Evolutionary conservation across 2,113 vertebrate genomes (phyloP).

Genomic region (Lamprotornis superbus): DNA sequence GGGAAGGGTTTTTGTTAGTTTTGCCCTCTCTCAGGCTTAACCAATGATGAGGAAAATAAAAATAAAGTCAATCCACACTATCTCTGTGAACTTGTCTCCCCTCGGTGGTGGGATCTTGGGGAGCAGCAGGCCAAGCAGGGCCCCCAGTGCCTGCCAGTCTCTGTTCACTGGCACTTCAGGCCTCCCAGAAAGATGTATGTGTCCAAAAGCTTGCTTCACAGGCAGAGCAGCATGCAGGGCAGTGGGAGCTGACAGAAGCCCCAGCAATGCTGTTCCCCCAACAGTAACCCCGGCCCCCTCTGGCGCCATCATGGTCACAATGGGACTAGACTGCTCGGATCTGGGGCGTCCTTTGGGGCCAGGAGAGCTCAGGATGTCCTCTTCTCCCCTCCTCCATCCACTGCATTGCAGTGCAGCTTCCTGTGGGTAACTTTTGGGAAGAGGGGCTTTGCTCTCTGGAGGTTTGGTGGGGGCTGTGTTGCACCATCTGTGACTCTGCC

Average conservation of each 20-base stretch:
- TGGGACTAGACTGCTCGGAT: background rate
- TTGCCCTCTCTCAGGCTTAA: background rate
- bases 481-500: background rate
- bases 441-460: background rate
- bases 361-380: background rate
- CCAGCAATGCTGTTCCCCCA: background rate
- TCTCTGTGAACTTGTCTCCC: background rate
- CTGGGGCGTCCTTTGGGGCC: background rate
- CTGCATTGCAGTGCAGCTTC: background rate
- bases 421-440: background rate
- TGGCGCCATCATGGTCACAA: accelerated
- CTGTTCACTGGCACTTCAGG: background rate
- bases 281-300: background rate
- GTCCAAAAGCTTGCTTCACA: background rate
- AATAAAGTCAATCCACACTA: background rate
- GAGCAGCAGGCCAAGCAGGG: background rate
- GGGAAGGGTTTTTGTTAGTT: background rate
- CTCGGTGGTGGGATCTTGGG: accelerated
- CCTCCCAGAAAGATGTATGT: background rate
- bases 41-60: background rate
- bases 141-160: background rate
- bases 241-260: background rate
- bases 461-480: background rate
- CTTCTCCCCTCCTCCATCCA: background rate
- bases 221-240: background rate